phyloP scores from a whole-genome alignment of 2,797 vertebrate species.

The Lacerta viridis region DNA sequence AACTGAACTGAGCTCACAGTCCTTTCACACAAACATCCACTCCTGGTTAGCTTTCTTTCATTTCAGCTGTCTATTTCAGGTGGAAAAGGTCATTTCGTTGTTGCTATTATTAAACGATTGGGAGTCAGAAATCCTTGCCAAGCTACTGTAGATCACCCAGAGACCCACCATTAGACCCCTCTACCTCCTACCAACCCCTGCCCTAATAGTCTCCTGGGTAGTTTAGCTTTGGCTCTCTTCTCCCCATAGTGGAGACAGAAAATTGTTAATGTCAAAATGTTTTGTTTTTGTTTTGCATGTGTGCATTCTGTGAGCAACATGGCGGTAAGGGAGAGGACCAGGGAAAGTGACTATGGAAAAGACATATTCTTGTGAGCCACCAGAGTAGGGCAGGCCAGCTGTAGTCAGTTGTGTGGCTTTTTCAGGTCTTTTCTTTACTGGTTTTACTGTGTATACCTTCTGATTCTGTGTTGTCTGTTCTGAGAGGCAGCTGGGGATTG shows the following conservation, averaged over 20 bases:
- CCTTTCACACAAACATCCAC: too few relatives aligned
- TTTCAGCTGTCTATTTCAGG: too few relatives aligned
- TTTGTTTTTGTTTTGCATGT: not conserved
- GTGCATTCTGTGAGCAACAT: not conserved
- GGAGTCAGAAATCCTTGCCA: too few relatives aligned
- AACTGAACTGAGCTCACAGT: too few relatives aligned
- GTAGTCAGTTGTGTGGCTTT: not conserved
- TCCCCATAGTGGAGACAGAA: not conserved
- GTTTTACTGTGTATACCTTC: slow-evolving; percentile 19
- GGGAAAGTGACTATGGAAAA: not conserved
- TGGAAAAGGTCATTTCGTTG: too few relatives aligned
- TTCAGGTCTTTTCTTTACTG: not conserved
- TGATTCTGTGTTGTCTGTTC: slow-evolving; percentile 4
- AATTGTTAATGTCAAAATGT: slow-evolving; percentile 1
- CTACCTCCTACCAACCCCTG: too few relatives aligned
- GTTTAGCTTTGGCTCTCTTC: not conserved
- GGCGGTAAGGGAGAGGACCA: not conserved
- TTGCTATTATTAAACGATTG: too few relatives aligned
- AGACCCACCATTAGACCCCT: too few relatives aligned
- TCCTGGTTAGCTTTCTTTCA: too few relatives aligned
- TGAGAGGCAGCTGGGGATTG: slow-evolving; percentile 24
- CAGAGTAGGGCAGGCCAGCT: not conserved
- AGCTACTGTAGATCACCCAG: too few relatives aligned
- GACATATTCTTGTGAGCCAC: not conserved
- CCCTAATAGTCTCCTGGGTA: not conserved